These are phyloP conservation scores for Drosophila borealis DNA, from an alignment of 2,888 invertebrate genomes.

Conservation along the genomic window DNA sequence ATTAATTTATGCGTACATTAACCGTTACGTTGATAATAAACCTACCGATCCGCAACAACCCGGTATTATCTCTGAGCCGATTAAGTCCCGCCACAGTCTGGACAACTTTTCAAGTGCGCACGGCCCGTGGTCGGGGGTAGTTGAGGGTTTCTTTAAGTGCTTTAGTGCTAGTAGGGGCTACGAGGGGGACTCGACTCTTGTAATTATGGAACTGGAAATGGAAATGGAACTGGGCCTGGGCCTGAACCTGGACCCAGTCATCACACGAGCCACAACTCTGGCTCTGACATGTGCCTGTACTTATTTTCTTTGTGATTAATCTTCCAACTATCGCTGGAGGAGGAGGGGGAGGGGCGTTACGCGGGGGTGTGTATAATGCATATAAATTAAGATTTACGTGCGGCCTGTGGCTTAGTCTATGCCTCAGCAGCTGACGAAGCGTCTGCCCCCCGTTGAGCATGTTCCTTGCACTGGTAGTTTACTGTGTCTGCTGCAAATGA, in stretches of 20 bases:
- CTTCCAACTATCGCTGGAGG: conserved; percentile 29
- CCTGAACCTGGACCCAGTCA: conserved; percentile 33
- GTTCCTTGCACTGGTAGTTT: not conserved
- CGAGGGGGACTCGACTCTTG: conserved; percentile 22
- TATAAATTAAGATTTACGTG: conserved; percentile 65
- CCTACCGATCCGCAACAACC: conserved; percentile 7
- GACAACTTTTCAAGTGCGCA: conserved; percentile 55
- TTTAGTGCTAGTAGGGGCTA: conserved; percentile 1
- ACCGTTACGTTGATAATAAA: conserved; percentile 75
- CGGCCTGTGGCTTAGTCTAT: conserved; percentile 13
- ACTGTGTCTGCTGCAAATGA: conserved; percentile 12
- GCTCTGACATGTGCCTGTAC: conserved; percentile 27
- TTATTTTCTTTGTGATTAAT: conserved; percentile 70
- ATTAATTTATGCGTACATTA: conserved; percentile 79
- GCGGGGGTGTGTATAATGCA: conserved; percentile 26
- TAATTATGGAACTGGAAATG: conserved; percentile 53
- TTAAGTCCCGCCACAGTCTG: conserved; percentile 54
- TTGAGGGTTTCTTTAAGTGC: not conserved
- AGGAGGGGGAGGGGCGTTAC: conserved; percentile 13
- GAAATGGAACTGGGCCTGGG: conserved; percentile 24
- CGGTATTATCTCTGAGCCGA: conserved; percentile 66
- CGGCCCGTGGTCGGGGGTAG: not conserved
- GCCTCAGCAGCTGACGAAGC: conserved; percentile 11
- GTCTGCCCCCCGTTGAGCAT: not conserved
- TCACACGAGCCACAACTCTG: conserved; percentile 5